phyloP scores from a whole-genome alignment of 1,140 invertebrate species.

The Amyelois transitella region DNA sequence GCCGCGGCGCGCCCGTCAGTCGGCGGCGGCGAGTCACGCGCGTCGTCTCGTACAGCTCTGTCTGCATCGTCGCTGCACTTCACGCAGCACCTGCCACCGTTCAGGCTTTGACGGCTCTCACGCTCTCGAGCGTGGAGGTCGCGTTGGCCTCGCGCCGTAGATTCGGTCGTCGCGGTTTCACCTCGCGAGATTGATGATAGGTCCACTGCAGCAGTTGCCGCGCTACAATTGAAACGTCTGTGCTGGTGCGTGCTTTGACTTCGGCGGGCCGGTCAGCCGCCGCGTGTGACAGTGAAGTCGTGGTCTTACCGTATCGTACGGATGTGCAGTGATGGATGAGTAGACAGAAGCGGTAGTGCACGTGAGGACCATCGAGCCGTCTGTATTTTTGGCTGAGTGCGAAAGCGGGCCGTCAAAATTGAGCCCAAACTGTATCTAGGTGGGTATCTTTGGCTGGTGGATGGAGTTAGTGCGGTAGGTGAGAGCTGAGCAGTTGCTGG shows the following conservation, averaged over 20 bases:
- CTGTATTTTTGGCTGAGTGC: constrained; percentile 51
- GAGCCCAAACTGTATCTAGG: constrained; percentile 73
- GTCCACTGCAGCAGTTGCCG: constrained; percentile 28
- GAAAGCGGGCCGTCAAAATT: constrained; percentile 68
- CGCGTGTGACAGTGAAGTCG: constrained; percentile 70
- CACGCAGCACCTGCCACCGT: constrained; percentile 47
- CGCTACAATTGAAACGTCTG: constrained; percentile 25
- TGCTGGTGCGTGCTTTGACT: constrained; percentile 46
- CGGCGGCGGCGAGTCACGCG: constrained; percentile 66
- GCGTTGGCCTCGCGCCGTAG: constrained; percentile 45
- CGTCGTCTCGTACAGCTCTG: constrained; percentile 52
- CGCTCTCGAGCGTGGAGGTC: constrained; percentile 62
- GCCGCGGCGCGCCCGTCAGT: constrained; percentile 64
- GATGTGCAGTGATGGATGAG: constrained; percentile 73
- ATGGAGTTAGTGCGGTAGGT: constrained; percentile 13
- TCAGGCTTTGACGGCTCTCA: constrained; percentile 60
- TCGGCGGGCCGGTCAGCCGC: constrained; percentile 38
- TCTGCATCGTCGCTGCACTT: constrained; percentile 33
- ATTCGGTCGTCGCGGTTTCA: constrained; percentile 50
- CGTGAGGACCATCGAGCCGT: constrained; percentile 34
- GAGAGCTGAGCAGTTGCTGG: constrained; percentile 39
- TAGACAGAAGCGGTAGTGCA: constrained; percentile 55
- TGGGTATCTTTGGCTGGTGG: constrained; percentile 38
- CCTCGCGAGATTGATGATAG: constrained; percentile 23
- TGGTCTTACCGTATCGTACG: constrained; percentile 58